phyloP scores from a whole-genome alignment of 2,797 vertebrate species.

The Muscicapa comitata region DNA sequence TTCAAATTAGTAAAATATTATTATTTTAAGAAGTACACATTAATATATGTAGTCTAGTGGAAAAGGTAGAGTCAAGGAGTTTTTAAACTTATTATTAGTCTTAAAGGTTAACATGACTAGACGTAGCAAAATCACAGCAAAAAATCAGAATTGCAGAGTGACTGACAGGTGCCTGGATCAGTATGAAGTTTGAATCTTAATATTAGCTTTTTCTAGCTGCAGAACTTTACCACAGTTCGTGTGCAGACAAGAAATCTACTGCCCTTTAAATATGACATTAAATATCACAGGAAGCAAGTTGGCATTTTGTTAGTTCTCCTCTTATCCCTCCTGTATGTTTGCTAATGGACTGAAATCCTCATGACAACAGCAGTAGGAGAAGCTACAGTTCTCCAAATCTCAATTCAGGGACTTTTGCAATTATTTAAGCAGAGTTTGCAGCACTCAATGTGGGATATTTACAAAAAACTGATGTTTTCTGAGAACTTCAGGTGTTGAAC shows the following conservation, averaged over 20 bases:
- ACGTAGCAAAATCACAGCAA: background rate
- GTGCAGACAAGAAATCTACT: background rate
- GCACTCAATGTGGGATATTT: background rate
- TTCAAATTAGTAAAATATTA: background rate
- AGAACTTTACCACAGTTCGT: background rate
- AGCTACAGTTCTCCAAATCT: background rate
- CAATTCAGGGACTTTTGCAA: background rate
- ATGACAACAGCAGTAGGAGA: background rate
- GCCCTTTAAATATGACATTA: conserved; percentile 10
- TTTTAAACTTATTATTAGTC: background rate
- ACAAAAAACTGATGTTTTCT: background rate
- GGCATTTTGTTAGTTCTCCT: background rate
- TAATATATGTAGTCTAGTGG: background rate
- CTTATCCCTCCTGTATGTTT: background rate
- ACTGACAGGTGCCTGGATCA: background rate
- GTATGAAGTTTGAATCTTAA: background rate
- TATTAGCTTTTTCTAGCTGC: background rate
- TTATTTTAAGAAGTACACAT: background rate
- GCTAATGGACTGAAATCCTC: background rate
- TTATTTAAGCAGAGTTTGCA: background rate
- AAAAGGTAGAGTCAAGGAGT: background rate
- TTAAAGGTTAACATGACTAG: background rate
- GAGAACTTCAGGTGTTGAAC: background rate
- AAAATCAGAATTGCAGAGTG: background rate
- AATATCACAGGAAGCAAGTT: background rate